Base-by-base conservation (phyloP, 2,888 invertebrate genomes). In the Drosophila seclusa region DNA sequence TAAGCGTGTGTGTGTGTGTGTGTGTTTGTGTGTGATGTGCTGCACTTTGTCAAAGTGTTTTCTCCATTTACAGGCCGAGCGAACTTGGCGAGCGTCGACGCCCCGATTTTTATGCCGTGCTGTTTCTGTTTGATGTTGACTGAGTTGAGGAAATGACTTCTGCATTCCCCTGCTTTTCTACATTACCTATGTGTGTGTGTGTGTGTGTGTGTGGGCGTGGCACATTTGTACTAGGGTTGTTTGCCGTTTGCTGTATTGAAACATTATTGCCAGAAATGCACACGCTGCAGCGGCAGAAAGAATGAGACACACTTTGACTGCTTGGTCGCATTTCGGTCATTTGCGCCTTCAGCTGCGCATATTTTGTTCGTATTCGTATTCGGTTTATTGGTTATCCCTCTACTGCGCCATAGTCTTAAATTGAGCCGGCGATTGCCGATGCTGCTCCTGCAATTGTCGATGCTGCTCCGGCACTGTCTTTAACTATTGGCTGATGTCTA, bases 21-120 rank as follows among this genome's bases (percentile, higher is more conserved):
- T 27, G 29, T 29, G 7, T 27, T 6, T 29, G 7, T 7, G 29
- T 29, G 27, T 29, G 29, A 36, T 38, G 57, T 59, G 70, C 73
- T 85, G 89, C 85, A 89, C 85, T 89, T 85, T 85, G 87, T 87
- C 77, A 84, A 87, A 89, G 84, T 85, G 84, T 85, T 85, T 85
- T 85, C 75, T 70, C 89, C 84, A 89, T 87, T 85, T 29, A 29
- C 29, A 29, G 1, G 29, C 7, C 29, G 29, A 29, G 29, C 29
- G 29, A 29, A 29, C 29, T 29, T 7, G 29, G 29, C 29, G 29
- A 29, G 29, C 7, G 29, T 29, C 1, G 29, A 29, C 29, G 7
- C 29, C 7, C 29, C 7, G 29, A 29, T 29, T 29, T 29, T 29
- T 73, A 81, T 88, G 83, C 78, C 68, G 71, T 8, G 31, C 31